These are phyloP conservation scores for Drosophila lacteicornis DNA, from an alignment of 1,140 invertebrate genomes.

Conservation along the genomic window DNA sequence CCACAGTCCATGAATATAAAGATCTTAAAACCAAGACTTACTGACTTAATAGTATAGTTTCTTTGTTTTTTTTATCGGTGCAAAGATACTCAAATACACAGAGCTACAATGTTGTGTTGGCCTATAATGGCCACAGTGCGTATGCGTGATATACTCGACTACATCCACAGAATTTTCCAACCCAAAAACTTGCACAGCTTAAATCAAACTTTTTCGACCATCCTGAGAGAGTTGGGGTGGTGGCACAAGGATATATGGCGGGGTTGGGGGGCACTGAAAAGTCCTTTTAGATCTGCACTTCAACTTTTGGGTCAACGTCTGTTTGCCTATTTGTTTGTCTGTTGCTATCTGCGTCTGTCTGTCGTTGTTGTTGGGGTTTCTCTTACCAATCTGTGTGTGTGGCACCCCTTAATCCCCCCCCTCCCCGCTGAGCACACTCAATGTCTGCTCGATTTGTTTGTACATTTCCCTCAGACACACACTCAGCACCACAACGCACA, in stretches of 20 bases:
- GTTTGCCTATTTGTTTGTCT: conserved; percentile 80
- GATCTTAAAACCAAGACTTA: not conserved
- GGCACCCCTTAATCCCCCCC: not conserved
- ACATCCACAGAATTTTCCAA: conserved; percentile 23
- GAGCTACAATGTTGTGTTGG: conserved; percentile 44
- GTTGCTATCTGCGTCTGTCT: conserved; percentile 71
- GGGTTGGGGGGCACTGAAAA: conserved; percentile 9
- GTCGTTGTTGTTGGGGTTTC: conserved; percentile 36
- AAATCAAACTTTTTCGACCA: conserved; percentile 73
- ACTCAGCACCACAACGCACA: conserved; percentile 3
- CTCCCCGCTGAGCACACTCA: conserved; percentile 31
- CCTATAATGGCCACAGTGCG: conserved; percentile 67
- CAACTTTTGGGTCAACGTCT: conserved; percentile 82
- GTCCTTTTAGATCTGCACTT: conserved; percentile 78
- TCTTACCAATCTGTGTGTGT: conserved; percentile 29
- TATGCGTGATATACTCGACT: conserved; percentile 77
- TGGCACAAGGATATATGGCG: too few relatives aligned
- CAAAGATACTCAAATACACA: not conserved
- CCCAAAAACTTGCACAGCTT: conserved; percentile 78
- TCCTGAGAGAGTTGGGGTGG: not conserved
- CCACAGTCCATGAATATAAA: not conserved
- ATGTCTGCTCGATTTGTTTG: conserved; percentile 81
- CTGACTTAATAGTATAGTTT: too few relatives aligned
- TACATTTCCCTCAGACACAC: conserved; percentile 59
- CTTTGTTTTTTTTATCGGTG: not conserved